Evolutionary conservation across 2,797 vertebrate species (phyloP), one percentile per base, ranked within the genome.

Genomic region (Hapalemur alaotrensis): DNA sequence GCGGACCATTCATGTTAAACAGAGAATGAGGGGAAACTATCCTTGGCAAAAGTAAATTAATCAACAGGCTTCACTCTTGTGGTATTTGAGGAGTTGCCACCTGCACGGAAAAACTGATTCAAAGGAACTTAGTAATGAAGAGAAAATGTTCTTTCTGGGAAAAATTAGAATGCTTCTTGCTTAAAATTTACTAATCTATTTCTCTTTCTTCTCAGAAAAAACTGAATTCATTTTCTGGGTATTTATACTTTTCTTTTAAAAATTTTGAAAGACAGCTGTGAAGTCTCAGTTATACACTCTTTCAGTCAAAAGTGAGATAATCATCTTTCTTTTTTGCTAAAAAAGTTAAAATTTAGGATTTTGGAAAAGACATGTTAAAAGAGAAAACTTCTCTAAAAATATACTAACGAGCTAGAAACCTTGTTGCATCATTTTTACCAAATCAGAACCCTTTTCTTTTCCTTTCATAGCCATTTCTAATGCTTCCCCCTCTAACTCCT

Each of bases 211-310:
- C 52, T 95, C 72, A 32, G 32, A 61, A 72, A 70, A 72, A 28
- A n/a, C 22, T 80, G 48, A 86, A 69, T 43, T 80, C 23, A 81
- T 69, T 87, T 93, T 20, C 18, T 93, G 72, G 41, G 11, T 69
- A 73, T 32, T 95, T 86, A 73, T 35, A 11, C 43, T 87, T 94
- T 83, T 75, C 32, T 90, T 93, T 22, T 72, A 93, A 86, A 81
- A 79, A 30, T 2, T n/a, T 35, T 50, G 17, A 67, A 85, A 90
- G 59, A 41, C 65, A 90, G 48, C n/a, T 35, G 1, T 69, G n/a
- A 91, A 87, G 22, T 32, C n/a, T 93, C 72, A 75, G 30, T 76
- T 89, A 73, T 63, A 78, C 25, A 30, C 12, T 88, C 5, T 88
- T 70, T 30, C 15, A 82, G 28, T 76, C 7, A 95, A 95, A 95